Conservation (phyloP, 2,888 invertebrate species). For the Phragmatobia fuliginosa region DNA sequence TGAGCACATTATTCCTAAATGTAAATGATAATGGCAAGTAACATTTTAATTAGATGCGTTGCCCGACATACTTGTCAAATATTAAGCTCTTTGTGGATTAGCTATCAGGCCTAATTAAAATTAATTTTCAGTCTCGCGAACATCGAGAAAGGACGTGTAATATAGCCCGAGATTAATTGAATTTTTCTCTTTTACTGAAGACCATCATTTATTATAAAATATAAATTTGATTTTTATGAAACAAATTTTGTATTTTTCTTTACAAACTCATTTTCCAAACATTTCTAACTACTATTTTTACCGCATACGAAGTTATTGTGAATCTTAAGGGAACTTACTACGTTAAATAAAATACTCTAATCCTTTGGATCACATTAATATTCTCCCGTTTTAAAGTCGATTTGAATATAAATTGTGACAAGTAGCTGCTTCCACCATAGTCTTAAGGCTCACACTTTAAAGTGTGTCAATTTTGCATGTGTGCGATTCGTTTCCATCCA, state of each 20-base stretch:
- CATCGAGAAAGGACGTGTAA: constrained; percentile 25
- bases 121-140: constrained; percentile 39
- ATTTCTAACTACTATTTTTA: neutral
- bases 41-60: constrained; percentile 52
- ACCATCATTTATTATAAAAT: constrained; percentile 45
- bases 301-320: constrained; percentile 6
- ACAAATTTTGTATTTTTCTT: constrained; percentile 32
- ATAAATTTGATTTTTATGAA: constrained; percentile 35
- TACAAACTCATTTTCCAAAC: neutral
- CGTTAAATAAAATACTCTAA: constrained; percentile 47
- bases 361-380: constrained; percentile 61
- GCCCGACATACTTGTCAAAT: constrained; percentile 54
- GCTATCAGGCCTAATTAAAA: constrained; percentile 59
- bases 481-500: constrained; percentile 60
- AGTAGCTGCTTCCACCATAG: constrained; percentile 62
- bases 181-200: constrained; percentile 31
- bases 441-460: constrained; percentile 60
- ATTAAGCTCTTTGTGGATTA: constrained; percentile 53
- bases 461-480: constrained; percentile 61
- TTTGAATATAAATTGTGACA: constrained; percentile 69
- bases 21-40: constrained; percentile 44
- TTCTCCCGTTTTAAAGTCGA: constrained; percentile 63
- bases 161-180: constrained; percentile 43
- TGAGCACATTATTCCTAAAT: constrained; percentile 44
- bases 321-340: constrained; percentile 18